Evolutionary conservation across 2,888 invertebrate genomes (phyloP).

Genomic region (Euclidia mi): DNA sequence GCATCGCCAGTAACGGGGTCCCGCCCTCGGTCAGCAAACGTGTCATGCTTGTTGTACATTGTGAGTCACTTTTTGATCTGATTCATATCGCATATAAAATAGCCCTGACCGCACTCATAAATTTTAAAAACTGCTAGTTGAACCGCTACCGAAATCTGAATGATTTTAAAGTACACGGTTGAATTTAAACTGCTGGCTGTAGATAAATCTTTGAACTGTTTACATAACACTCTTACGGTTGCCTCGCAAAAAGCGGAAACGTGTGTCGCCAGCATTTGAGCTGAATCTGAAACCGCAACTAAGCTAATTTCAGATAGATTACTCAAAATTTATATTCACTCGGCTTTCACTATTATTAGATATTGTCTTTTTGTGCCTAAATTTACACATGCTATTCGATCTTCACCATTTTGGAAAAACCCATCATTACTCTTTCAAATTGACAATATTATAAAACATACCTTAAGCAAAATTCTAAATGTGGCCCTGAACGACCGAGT

Average conservation of each 20-base stretch:
- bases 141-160: constrained; percentile 38
- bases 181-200: constrained; percentile 38
- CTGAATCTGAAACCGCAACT: constrained; percentile 44
- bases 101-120: constrained; percentile 29
- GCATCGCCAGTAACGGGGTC: constrained; percentile 95
- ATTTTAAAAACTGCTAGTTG: constrained; percentile 42
- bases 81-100: constrained; percentile 38
- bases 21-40: constrained; percentile 95
- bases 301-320: too few relatives aligned
- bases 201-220: constrained; percentile 43
- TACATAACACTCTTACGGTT: constrained; percentile 36
- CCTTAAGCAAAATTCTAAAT: too few relatives aligned
- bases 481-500: too few relatives aligned
- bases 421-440: too few relatives aligned
- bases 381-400: too few relatives aligned
- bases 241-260: constrained; percentile 44
- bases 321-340: too few relatives aligned
- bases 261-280: constrained; percentile 47
- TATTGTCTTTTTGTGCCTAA: too few relatives aligned
- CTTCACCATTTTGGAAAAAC: too few relatives aligned
- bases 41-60: constrained; percentile 95
- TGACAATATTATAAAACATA: too few relatives aligned
- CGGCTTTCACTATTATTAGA: too few relatives aligned
- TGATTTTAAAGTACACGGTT: constrained; percentile 27
- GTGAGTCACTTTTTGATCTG: constrained; percentile 88